Base-by-base conservation (phyloP, 2,113 vertebrate genomes). In the Lagopus leucura region DNA sequence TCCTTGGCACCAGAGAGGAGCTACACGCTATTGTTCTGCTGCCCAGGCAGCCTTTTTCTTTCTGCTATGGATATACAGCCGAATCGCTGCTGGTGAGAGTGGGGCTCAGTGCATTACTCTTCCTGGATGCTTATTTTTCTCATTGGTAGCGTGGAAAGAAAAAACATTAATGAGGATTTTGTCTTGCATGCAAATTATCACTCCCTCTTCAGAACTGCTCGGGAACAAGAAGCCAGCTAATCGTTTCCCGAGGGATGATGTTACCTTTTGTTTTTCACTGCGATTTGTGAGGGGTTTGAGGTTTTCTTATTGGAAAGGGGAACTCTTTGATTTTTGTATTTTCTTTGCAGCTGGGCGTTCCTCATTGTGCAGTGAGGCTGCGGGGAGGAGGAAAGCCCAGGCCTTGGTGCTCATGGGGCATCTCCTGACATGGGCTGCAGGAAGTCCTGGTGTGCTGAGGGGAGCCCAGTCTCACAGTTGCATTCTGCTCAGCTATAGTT, bases 1-100 rank as follows among this genome's bases (percentile, higher is more conserved):
- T 91, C 72, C 67, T 94, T 96, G 92, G 94, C 94, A 94, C 67
- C 47, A 40, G 73, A 86, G 50, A 77, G 50, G 60, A 89, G 34
- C 85, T 93, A 72, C 34, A 38, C 80, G 64, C 84, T 91, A 85
- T 92, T 95, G 85, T 96, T 93, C 84, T 55, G 87, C 75, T 54
- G 58, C 38, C 57, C 84, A 63, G 66, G 83, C 74, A 65, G 61
- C 32, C 4, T 86, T 94, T 64, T 52, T 79, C 72, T 66, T 58
- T 50, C 72, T 82, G 48, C 79, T 71, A 7, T 38, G 81, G 90
- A 83, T 71, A 7, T 0, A n/a, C 0, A 2, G 66, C 34, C 58
- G 42, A 70, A 94, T 87, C 0, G 0, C 48, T 80, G 40, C 69
- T 83, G 64, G 38, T 66, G 79, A 74, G 55, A 34, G 34, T 17